A percentile compares a stretch with the other conserved stretches of the same genome.
Evolutionary conservation across 1,140 invertebrate species (phyloP).

Genomic region (Bactericera cockerelli): DNA sequence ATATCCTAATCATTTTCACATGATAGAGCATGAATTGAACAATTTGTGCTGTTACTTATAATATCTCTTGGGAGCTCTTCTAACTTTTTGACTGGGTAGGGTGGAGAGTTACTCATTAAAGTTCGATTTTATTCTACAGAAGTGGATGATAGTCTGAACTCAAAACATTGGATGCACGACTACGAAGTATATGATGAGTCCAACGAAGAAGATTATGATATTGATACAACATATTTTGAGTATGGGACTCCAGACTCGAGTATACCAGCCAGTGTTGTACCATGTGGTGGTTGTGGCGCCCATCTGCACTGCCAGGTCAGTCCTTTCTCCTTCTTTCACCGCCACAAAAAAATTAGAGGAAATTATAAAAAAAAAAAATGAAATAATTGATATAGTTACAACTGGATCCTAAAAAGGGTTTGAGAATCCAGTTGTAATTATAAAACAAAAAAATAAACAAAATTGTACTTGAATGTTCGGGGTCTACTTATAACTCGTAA

Average conservation of each 20-base stretch:
- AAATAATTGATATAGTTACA: too few species aligned
- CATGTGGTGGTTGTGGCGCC: slow-evolving; percentile 86
- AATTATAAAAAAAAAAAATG: too few species aligned
- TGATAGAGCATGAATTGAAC: neutral
- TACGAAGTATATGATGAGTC: slow-evolving; percentile 20
- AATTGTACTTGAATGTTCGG: too few species aligned
- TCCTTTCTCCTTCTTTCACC: too few species aligned
- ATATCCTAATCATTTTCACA: neutral
- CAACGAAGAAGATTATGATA: slow-evolving; percentile 14
- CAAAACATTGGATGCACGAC: slow-evolving; percentile 23
- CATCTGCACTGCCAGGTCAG: slow-evolving; percentile 64
- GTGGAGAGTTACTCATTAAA: too few species aligned
- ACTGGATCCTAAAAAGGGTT: too few species aligned
- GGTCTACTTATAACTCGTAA: too few species aligned
- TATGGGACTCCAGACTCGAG: slow-evolving; percentile 52
- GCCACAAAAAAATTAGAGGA: too few species aligned
- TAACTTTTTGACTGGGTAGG: neutral
- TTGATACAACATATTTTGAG: slow-evolving; percentile 27
- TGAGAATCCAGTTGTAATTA: too few species aligned
- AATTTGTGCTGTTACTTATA: neutral
- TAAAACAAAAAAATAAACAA: too few species aligned
- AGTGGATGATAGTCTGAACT: neutral
- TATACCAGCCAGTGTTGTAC: slow-evolving; percentile 41
- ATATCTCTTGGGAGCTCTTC: neutral
- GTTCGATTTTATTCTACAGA: too few species aligned